Evolutionary conservation across 92 coral and sea anemone genomes (phyloP).

Genomic region (Heteractis magnifica): DNA sequence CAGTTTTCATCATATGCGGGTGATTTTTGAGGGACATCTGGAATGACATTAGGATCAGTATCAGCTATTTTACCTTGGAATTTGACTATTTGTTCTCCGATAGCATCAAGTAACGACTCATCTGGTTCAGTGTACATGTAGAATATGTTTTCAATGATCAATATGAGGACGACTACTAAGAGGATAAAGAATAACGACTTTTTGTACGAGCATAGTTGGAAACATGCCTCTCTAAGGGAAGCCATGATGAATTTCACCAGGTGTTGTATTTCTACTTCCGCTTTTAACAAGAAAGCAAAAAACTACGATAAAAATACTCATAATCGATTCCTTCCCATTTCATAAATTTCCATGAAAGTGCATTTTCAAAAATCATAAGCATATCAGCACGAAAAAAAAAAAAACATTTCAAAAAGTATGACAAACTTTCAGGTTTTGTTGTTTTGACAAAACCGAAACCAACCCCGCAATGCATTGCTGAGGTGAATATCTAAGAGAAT

Average conservation of each 20-base stretch:
- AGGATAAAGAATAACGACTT: not conserved
- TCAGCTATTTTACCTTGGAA: conserved; percentile 34
- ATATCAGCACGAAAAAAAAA: no score
- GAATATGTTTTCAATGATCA: conserved; percentile 12
- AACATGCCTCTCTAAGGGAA: not conserved
- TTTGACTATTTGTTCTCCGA: conserved; percentile 13
- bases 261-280: conserved; percentile 1
- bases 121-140: conserved; percentile 3
- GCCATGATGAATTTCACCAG: not conserved
- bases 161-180: not conserved
- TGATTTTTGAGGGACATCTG: conserved; percentile 24
- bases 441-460: not conserved
- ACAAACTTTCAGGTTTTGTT: not conserved
- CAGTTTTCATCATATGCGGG: conserved; percentile 69
- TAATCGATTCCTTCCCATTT: not conserved
- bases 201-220: conserved; percentile 1
- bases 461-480: conserved; percentile 23
- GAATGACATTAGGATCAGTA: not conserved
- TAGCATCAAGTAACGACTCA: conserved; percentile 4
- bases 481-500: not conserved
- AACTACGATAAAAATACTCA: not conserved
- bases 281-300: not conserved
- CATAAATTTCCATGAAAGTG: not conserved
- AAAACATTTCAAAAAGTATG: not conserved
- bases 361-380: not conserved